phyloP scores from a whole-genome alignment of 2,888 invertebrate genomes.

The Scaptomyza cyrtandrae region DNA sequence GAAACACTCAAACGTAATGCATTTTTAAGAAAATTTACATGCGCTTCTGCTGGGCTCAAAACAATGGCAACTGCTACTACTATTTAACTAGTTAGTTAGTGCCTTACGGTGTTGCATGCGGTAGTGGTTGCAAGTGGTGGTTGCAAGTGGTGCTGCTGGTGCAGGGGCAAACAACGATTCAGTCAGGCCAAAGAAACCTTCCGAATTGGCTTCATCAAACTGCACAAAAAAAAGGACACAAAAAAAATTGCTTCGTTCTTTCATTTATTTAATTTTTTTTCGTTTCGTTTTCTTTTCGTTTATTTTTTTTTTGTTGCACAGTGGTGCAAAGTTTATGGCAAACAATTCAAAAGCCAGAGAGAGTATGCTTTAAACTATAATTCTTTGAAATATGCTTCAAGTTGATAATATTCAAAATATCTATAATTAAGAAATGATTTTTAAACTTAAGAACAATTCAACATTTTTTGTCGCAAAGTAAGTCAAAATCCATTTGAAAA shows the following conservation, averaged over 20 bases:
- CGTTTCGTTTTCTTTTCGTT: neutral
- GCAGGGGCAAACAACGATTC: neutral
- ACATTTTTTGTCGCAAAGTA: too few relatives aligned
- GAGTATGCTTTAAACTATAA: too few relatives aligned
- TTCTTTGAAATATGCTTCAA: too few relatives aligned
- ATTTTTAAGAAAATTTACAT: constrained; percentile 72
- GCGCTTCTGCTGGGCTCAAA: constrained; percentile 36
- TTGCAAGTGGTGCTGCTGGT: neutral
- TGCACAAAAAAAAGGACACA: neutral
- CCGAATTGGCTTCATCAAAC: neutral
- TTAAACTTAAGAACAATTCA: too few relatives aligned
- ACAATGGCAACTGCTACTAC: constrained; percentile 55
- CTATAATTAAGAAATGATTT: too few relatives aligned
- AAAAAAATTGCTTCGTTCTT: neutral
- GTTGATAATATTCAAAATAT: too few relatives aligned
- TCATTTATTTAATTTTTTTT: neutral
- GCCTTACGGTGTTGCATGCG: constrained; percentile 13
- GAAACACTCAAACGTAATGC: constrained; percentile 70
- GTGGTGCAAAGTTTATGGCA: neutral
- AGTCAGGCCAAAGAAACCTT: neutral
- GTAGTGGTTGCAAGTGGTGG: constrained; percentile 3
- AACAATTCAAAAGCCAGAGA: neutral
- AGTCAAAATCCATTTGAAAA: too few relatives aligned
- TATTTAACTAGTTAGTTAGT: constrained; percentile 75
- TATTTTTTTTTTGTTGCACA: neutral